phyloP scores from a whole-genome alignment of 1,140 invertebrate genomes.

The Calephelis virginiensis region DNA sequence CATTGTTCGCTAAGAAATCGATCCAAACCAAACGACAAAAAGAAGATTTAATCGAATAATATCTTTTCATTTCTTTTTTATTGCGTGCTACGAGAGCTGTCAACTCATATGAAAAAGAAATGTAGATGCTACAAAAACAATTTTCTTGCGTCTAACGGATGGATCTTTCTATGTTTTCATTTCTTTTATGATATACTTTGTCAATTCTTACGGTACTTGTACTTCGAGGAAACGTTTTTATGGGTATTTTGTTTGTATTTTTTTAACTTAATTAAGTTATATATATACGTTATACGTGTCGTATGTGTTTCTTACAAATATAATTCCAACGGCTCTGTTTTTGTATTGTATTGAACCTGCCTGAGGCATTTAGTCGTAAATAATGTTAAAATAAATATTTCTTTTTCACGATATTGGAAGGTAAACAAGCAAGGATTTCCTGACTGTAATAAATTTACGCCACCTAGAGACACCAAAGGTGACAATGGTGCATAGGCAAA shows the following conservation, averaged over 20 bases:
- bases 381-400: no score
- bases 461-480: no score
- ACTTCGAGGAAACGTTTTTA: background rate
- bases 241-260: background rate
- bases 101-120: constrained; percentile 38
- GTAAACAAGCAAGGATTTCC: no score
- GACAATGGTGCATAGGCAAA: no score
- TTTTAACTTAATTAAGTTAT: background rate
- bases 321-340: no score
- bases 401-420: no score
- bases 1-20: no score
- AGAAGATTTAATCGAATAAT: constrained; percentile 9
- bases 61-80: constrained; percentile 12
- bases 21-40: background rate
- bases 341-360: no score
- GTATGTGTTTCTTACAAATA: background rate
- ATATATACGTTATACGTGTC: background rate
- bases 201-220: constrained; percentile 3
- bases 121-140: constrained; percentile 38
- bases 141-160: constrained; percentile 33
- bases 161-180: constrained; percentile 38
- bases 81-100: constrained; percentile 30
- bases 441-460: no score
- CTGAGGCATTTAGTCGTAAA: no score
- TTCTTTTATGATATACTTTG: constrained; percentile 32